These are phyloP conservation scores for Stichodactyla mertensii DNA, from an alignment of 64 coral and sea anemone genomes.

Conservation along the genomic window DNA sequence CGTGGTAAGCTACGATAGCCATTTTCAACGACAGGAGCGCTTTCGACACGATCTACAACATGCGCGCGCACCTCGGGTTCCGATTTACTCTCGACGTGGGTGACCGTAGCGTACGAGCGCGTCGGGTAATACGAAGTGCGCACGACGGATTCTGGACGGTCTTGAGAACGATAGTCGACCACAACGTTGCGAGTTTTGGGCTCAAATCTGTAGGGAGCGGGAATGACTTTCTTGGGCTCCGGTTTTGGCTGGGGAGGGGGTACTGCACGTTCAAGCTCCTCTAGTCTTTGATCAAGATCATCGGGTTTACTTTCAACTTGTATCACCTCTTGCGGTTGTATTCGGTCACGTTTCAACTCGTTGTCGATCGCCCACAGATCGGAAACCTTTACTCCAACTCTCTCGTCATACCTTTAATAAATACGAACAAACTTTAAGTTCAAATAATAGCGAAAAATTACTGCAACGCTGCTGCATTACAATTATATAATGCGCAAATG, in stretches of 20 bases:
- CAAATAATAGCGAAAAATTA: neutral
- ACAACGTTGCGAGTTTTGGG: slow-evolving; percentile 67
- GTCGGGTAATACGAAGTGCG: slow-evolving; percentile 67
- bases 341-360: slow-evolving; percentile 53
- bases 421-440: neutral
- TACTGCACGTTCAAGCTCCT: slow-evolving; percentile 42
- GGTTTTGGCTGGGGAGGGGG: slow-evolving; percentile 22
- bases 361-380: slow-evolving; percentile 84
- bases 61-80: slow-evolving; percentile 51
- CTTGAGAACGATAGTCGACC: slow-evolving; percentile 53
- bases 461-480: too few species aligned
- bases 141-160: slow-evolving; percentile 34
- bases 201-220: slow-evolving; percentile 33
- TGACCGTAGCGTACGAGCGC: slow-evolving; percentile 26
- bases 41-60: slow-evolving; percentile 45
- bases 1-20: slow-evolving; percentile 15
- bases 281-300: slow-evolving; percentile 60
- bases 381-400: slow-evolving; percentile 79
- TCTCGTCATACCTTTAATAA: slow-evolving; percentile 39
- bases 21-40: slow-evolving; percentile 30
- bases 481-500: too few species aligned
- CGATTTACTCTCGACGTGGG: slow-evolving; percentile 13
- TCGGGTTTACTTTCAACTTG: slow-evolving; percentile 34
- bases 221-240: neutral
- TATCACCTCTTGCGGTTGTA: slow-evolving; percentile 45